Percentiles rank a stretch among this genome's conserved stretches.
These are phyloP conservation scores for Upupa epops DNA, from an alignment of 2,113 vertebrate genomes.

Conservation along the genomic window DNA sequence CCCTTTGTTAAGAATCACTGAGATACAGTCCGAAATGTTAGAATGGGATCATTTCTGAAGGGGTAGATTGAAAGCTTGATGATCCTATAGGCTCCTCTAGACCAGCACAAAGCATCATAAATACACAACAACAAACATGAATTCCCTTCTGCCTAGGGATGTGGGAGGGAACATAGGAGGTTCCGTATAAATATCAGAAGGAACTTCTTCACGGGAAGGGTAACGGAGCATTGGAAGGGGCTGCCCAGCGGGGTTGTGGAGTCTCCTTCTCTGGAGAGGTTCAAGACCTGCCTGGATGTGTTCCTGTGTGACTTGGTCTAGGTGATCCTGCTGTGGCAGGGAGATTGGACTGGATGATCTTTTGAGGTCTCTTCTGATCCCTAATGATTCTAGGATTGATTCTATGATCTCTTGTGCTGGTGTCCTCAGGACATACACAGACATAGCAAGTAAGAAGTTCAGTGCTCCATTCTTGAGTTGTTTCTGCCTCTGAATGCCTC, in stretches of 20 bases:
- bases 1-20: not conserved
- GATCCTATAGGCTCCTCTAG: not conserved
- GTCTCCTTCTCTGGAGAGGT: no score
- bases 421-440: not conserved
- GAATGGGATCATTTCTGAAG: not conserved
- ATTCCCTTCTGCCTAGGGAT: not conserved
- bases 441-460: not conserved
- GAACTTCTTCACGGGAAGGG: no score
- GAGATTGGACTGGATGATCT: no score
- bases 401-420: not conserved
- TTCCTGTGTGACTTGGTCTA: no score
- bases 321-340: no score
- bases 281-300: no score
- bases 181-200: no score
- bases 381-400: no score
- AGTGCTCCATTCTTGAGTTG: not conserved
- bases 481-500: no score
- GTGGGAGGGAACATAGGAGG: not conserved
- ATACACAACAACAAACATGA: not conserved
- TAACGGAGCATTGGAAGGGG: no score
- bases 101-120: not conserved
- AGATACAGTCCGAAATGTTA: not conserved
- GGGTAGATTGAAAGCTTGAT: not conserved
- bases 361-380: no score
- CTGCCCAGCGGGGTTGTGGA: no score